Evolutionary conservation across 2,113 vertebrate genomes (phyloP).

Genomic region (Thryonomys swinderianus): DNA sequence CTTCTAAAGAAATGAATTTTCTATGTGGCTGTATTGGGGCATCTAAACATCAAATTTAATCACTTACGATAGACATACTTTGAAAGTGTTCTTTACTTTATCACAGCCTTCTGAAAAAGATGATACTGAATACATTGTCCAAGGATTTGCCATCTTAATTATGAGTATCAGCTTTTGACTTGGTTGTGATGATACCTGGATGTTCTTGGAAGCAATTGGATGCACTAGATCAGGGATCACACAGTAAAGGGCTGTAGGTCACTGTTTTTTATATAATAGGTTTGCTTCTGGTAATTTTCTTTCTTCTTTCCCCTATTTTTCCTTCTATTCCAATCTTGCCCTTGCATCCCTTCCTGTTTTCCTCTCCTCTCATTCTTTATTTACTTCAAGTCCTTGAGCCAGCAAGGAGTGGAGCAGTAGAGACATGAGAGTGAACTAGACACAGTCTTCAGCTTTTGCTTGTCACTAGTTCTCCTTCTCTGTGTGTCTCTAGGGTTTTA

Average conservation of each 20-base stretch:
- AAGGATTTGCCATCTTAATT: background rate
- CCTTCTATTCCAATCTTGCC: background rate
- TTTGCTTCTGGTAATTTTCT: background rate
- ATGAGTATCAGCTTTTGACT: background rate
- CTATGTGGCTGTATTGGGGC: background rate
- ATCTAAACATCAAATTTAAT: background rate
- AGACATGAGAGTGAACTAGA: rapidly evolving
- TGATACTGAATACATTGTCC: background rate
- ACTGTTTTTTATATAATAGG: background rate
- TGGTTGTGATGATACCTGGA: background rate
- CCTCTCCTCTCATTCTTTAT: background rate
- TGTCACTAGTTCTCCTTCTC: background rate
- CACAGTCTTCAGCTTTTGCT: rapidly evolving
- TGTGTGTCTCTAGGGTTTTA: rapidly evolving
- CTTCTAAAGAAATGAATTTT: constrained; percentile 19
- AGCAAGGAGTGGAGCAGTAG: background rate
- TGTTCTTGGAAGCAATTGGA: rapidly evolving
- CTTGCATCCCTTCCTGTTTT: background rate
- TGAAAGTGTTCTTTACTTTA: background rate
- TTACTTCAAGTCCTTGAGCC: background rate
- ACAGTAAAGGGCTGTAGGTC: rapidly evolving
- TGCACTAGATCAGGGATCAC: rapidly evolving
- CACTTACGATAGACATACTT: background rate
- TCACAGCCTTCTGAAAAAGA: background rate
- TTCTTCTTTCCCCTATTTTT: background rate